These are phyloP conservation scores for Allygus modestus DNA, from an alignment of 2,888 invertebrate genomes.

Conservation along the genomic window DNA sequence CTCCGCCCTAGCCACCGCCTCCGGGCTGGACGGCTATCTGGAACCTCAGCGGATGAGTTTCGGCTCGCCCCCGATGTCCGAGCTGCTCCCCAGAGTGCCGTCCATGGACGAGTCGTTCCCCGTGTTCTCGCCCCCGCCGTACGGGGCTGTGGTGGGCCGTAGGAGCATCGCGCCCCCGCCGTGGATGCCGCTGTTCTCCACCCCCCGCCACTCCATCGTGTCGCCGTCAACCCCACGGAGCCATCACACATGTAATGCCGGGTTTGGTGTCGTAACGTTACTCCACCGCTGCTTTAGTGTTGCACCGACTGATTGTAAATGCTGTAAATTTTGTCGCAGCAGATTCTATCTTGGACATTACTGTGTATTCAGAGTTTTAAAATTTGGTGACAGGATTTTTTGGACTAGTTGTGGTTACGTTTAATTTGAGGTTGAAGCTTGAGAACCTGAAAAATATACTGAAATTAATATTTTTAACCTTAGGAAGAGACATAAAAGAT, in stretches of 20 bases:
- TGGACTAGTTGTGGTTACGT: too few species aligned
- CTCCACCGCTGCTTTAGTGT: constrained; percentile 12
- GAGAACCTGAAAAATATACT: too few species aligned
- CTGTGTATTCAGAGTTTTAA: too few species aligned
- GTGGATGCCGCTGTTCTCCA: constrained; percentile 73
- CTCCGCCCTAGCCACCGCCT: constrained; percentile 90
- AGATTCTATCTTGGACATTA: too few species aligned
- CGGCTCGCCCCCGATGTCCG: constrained; percentile 87
- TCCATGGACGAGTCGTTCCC: constrained; percentile 91
- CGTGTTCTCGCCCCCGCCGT: constrained; percentile 90
- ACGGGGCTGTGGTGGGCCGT: constrained; percentile 75
- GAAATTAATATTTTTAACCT: too few species aligned
- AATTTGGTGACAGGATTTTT: not conserved
- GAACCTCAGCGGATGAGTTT: constrained; percentile 91
- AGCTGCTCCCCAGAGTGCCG: constrained; percentile 79
- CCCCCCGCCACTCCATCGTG: constrained; percentile 85
- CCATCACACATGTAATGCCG: constrained; percentile 93
- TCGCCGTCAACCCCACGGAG: constrained; percentile 89
- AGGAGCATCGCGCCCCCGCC: constrained; percentile 73
- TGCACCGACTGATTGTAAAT: not conserved
- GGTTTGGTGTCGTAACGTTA: not conserved
- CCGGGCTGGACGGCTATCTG: constrained; percentile 87
- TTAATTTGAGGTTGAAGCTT: too few species aligned
- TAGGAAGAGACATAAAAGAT: too few species aligned
- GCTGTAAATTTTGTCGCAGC: not conserved